These are phyloP conservation scores for Diadophis punctatus DNA, from an alignment of 2,113 vertebrate species.

Conservation along the genomic window DNA sequence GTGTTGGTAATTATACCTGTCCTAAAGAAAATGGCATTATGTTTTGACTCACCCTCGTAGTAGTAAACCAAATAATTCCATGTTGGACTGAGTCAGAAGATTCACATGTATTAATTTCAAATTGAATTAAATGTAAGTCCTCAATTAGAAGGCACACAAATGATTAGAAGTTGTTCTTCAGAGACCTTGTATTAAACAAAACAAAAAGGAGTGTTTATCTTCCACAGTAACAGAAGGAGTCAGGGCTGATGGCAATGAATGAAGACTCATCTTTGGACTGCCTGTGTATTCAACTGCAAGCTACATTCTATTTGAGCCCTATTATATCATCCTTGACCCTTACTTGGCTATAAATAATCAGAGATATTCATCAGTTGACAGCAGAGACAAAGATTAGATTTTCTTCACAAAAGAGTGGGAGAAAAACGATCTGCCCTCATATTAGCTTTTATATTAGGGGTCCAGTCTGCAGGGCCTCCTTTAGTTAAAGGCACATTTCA, in stretches of 20 bases:
- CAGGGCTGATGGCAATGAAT: constrained; percentile 41
- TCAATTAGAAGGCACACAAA: not conserved
- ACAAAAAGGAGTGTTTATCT: constrained; percentile 40
- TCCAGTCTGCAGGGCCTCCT: constrained; percentile 31
- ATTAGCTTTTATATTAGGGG: constrained; percentile 55
- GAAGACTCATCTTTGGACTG: constrained; percentile 32
- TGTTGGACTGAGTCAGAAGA: not conserved
- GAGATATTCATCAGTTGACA: constrained; percentile 60
- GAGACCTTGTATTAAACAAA: constrained; percentile 32
- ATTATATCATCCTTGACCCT: constrained; percentile 53
- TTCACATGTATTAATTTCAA: not conserved
- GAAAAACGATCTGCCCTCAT: constrained; percentile 46
- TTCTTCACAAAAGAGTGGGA: constrained; percentile 33
- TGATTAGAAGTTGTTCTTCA: constrained; percentile 3
- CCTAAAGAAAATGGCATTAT: too few species aligned
- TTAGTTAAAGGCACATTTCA: constrained; percentile 9
- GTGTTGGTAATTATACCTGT: too few species aligned
- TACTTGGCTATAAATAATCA: constrained; percentile 53
- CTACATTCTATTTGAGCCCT: constrained; percentile 26
- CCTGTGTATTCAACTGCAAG: constrained; percentile 21
- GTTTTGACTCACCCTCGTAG: too few species aligned
- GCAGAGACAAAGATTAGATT: constrained; percentile 44
- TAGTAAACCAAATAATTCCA: not conserved
- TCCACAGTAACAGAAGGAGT: constrained; percentile 21
- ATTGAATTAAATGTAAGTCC: not conserved